A percentile compares a stretch with the other conserved stretches of the same genome.
Conservation (phyloP, 2,797 vertebrate genomes). For the Sebastes itinus region DNA sequence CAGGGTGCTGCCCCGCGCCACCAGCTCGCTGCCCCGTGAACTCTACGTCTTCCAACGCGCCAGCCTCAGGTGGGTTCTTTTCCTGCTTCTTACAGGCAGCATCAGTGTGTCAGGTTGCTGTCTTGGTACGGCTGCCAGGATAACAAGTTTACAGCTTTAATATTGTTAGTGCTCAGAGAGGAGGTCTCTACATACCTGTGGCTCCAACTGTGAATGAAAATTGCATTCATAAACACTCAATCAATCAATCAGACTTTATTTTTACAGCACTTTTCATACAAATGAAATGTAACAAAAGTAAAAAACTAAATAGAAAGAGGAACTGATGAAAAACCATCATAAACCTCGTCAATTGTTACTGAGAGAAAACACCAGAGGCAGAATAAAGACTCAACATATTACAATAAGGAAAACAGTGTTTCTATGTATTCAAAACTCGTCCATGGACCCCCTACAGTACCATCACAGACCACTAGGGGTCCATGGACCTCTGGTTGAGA, state of each 20-base stretch:
- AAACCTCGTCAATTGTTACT: too few relatives aligned
- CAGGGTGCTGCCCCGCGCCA: slow-evolving; percentile 71
- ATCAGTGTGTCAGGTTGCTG: not conserved
- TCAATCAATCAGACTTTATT: not conserved
- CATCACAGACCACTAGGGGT: too few relatives aligned
- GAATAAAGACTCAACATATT: too few relatives aligned
- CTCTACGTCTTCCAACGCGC: slow-evolving; percentile 88
- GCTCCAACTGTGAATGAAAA: not conserved
- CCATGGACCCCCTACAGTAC: too few relatives aligned
- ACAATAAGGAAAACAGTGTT: too few relatives aligned
- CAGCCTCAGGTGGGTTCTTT: slow-evolving; percentile 80
- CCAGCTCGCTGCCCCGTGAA: slow-evolving; percentile 73
- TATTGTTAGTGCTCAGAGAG: not conserved
- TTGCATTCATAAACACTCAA: not conserved
- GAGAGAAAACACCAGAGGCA: too few relatives aligned
- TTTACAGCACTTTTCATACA: too few relatives aligned
- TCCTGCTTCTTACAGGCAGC: not conserved
- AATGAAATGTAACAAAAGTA: too few relatives aligned
- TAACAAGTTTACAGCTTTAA: not conserved
- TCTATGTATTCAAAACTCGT: too few relatives aligned
- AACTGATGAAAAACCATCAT: too few relatives aligned
- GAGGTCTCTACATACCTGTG: not conserved
- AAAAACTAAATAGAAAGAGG: too few relatives aligned
- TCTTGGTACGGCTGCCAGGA: not conserved
- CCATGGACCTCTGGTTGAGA: too few relatives aligned